Conservation (phyloP, 2,797 vertebrate genomes). For the Manis pentadactyla region DNA sequence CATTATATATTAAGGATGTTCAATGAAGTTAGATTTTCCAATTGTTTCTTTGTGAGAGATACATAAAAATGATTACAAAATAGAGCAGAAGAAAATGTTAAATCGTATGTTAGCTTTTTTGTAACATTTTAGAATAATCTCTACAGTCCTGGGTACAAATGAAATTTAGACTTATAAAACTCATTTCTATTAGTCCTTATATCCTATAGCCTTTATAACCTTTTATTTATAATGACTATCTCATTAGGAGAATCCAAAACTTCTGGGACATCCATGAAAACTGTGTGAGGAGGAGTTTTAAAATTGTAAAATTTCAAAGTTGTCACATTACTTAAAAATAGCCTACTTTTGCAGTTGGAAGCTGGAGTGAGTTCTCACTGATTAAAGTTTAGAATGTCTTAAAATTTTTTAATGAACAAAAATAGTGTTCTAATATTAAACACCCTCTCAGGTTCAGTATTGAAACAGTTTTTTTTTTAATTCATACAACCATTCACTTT, state of each 20-base stretch:
- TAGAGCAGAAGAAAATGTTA: slow-evolving; percentile 2
- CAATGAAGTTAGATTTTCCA: not conserved
- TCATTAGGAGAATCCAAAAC: slow-evolving; percentile 56
- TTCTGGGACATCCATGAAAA: not conserved
- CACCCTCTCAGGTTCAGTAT: not conserved
- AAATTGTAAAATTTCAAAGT: slow-evolving; percentile 48
- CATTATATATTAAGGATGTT: not conserved
- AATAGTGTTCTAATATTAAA: slow-evolving; percentile 72
- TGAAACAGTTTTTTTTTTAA: slow-evolving; percentile 45
- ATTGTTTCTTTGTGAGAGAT: not conserved
- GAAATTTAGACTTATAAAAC: slow-evolving; percentile 26
- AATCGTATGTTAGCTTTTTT: not conserved
- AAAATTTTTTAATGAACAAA: slow-evolving; percentile 64
- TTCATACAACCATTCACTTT: slow-evolving; percentile 37
- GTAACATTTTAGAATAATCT: slow-evolving; percentile 46
- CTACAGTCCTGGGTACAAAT: not conserved
- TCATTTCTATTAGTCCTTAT: not conserved
- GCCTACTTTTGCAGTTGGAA: slow-evolving; percentile 40
- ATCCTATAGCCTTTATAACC: not conserved
- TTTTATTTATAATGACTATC: slow-evolving; percentile 44
- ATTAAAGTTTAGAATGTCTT: slow-evolving; percentile 73
- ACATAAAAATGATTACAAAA: slow-evolving; percentile 12
- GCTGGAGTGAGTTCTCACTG: slow-evolving; percentile 60
- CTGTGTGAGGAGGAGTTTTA: slow-evolving; percentile 33
- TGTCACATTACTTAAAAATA: slow-evolving; percentile 61